Base-by-base conservation (phyloP, 1,140 invertebrate species). In the Drosophila seguyi region DNA sequence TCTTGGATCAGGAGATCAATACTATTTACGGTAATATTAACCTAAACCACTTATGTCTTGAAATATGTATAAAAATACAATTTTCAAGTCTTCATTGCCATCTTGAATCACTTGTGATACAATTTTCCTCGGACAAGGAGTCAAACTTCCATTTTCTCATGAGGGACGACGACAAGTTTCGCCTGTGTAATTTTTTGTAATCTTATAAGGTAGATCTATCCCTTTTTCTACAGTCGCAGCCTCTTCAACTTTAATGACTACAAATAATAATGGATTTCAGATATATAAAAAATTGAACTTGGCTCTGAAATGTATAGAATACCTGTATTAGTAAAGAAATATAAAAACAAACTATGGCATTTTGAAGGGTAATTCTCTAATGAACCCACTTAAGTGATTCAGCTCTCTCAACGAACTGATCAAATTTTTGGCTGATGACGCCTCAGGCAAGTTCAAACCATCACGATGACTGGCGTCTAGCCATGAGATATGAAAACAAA, bases 11-110 rank as follows among this genome's bases (percentile, higher is more conserved):
- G n/a, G n/a, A n/a, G n/a, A n/a, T n/a, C n/a, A n/a, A n/a, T n/a
- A n/a, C n/a, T n/a, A n/a, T n/a, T n/a, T 88, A 91, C 16, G 81
- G 88, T 91, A 60, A 39, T 39, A 6, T 31, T 34, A 10, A 6
- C 7, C 2, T 13, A 1, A 18, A 0, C 0, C 0, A 29, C 2
- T 18, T 27, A 25, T 6, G 1, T 6, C 13, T n/a, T 1, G 0
- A 0, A 4, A 31, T 56, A 13, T n/a, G 14, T 8, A 0, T n/a
- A 6, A 25, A 7, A n/a, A 1, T 2, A 18, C 13, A n/a, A n/a
- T 18, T 22, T 18, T 48, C 1, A 38, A 81, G 78, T 63, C 20
- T 80, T 81, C 44, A 38, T 80, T 36, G 79, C 79, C 10, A 27
- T 80, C 16, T 66, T 65, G 11, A 80, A 75, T 36, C 79, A 81